These are phyloP conservation scores for Zaprionus taronus DNA, from an alignment of 1,140 invertebrate species.

Conservation along the genomic window DNA sequence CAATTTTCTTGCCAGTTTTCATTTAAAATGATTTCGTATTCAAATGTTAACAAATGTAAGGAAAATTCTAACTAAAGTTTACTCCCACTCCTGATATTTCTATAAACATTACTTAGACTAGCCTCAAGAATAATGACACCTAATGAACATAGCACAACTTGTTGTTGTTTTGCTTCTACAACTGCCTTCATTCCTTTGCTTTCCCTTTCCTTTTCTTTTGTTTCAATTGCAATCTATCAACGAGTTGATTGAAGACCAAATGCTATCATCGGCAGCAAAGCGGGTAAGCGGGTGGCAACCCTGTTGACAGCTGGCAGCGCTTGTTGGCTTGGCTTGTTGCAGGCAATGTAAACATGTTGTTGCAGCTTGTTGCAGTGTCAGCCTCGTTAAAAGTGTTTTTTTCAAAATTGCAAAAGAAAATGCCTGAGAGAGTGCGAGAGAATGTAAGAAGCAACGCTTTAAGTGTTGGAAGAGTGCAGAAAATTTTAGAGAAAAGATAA, in stretches of 20 bases:
- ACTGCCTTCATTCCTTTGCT: background rate
- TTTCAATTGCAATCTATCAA: constrained; percentile 5
- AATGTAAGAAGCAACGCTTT: background rate
- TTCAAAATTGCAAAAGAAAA: constrained; percentile 7
- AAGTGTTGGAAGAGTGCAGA: background rate
- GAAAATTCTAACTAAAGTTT: background rate
- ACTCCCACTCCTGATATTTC: background rate
- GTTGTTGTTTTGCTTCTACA: background rate
- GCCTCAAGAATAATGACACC: background rate
- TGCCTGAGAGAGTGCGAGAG: background rate
- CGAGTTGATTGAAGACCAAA: constrained; percentile 6
- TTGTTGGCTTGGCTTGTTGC: constrained; percentile 6
- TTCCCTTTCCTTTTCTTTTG: background rate
- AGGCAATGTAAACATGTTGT: constrained; percentile 9
- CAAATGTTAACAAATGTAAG: background rate
- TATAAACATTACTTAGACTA: background rate
- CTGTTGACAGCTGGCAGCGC: constrained; percentile 2
- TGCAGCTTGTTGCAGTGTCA: constrained; percentile 11
- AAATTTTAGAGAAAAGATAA: background rate
- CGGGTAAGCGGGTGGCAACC: background rate
- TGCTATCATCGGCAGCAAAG: background rate
- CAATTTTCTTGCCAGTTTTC: background rate
- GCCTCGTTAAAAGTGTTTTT: constrained; percentile 1
- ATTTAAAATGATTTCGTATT: background rate
- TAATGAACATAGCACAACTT: background rate